Evolutionary conservation across 2,113 vertebrate genomes (phyloP).

Genomic region (Dromiciops gliroides): DNA sequence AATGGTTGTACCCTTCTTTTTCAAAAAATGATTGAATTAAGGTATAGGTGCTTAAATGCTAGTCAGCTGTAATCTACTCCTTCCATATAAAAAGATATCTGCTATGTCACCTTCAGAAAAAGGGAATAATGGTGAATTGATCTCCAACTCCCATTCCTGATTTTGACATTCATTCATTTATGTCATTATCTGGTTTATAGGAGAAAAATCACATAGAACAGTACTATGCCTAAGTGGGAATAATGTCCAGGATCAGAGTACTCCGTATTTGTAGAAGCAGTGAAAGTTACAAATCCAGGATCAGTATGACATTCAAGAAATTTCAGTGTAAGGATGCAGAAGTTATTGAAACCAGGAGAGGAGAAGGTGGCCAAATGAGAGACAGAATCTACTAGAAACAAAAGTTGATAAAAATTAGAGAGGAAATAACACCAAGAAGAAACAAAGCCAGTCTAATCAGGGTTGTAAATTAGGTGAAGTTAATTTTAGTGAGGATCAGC

Average conservation of each 20-base stretch:
- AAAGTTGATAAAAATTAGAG: background rate
- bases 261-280: background rate
- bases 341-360: background rate
- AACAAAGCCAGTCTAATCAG: background rate
- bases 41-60: background rate
- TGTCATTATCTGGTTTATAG: background rate
- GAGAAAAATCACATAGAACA: background rate
- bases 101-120: background rate
- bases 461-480: background rate
- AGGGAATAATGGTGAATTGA: background rate
- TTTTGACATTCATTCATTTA: background rate
- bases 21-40: background rate
- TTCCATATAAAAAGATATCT: background rate
- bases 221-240: background rate
- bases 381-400: background rate
- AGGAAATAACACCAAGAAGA: background rate
- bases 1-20: background rate
- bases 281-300: background rate
- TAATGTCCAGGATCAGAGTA: background rate
- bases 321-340: background rate
- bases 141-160: background rate
- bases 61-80: background rate
- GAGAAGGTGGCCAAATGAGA: background rate
- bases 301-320: background rate
- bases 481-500: background rate